phyloP scores from a whole-genome alignment of 2,113 vertebrate genomes.

The Saimiri boliviensis region DNA sequence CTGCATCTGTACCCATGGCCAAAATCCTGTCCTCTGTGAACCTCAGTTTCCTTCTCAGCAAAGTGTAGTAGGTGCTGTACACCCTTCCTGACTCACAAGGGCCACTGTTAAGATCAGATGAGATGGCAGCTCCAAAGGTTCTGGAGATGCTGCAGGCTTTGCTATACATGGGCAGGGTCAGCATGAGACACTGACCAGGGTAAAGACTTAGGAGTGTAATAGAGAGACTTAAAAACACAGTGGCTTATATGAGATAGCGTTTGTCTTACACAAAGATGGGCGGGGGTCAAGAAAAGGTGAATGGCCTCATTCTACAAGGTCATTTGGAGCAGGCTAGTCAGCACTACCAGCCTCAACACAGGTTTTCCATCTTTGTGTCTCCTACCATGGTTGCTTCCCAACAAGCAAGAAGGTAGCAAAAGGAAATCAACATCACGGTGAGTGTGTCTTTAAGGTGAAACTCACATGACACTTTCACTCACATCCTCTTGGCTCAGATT shows the following conservation, averaged over 20 bases:
- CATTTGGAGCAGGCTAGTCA: background rate
- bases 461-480: background rate
- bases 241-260: accelerated
- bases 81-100: background rate
- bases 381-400: background rate
- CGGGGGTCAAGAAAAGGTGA: background rate
- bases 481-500: background rate
- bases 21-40: background rate
- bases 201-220: background rate
- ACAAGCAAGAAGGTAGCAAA: background rate
- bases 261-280: background rate
- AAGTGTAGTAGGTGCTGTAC: background rate
- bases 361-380: background rate
- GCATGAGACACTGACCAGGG: accelerated
- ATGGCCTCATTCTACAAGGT: accelerated
- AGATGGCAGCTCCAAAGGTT: background rate
- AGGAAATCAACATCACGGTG: background rate
- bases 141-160: background rate
- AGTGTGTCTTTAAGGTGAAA: background rate
- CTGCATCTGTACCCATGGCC: background rate
- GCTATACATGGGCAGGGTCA: accelerated
- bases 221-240: background rate
- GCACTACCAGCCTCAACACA: accelerated
- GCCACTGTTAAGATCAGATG: background rate
- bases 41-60: background rate